A percentile compares a stretch with the other conserved stretches of the same genome.
Conservation (phyloP, 2,888 invertebrate genomes). For the Stenichneumon culpator region DNA sequence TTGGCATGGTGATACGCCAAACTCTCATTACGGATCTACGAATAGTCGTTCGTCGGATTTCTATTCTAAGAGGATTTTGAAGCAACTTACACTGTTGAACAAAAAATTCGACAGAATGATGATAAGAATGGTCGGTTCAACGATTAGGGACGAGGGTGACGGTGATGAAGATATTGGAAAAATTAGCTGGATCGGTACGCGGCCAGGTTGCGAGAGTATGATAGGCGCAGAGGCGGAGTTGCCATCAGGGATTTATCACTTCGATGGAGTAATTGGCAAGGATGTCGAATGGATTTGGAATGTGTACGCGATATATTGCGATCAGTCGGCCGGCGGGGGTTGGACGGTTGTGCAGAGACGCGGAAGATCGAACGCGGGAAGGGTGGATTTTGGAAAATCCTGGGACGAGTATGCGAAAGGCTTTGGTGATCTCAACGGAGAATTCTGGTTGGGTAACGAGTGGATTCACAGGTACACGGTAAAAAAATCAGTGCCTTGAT, state of each 20-base stretch:
- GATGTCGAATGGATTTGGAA: constrained; percentile 79
- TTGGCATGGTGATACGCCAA: constrained; percentile 41
- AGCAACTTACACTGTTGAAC: constrained; percentile 50
- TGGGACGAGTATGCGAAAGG: constrained; percentile 88
- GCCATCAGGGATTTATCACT: constrained; percentile 84
- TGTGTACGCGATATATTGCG: constrained; percentile 85
- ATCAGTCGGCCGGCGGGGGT: constrained; percentile 85
- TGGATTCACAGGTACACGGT: constrained; percentile 83
- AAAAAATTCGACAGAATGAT: constrained; percentile 60
- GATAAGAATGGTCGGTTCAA: constrained; percentile 59
- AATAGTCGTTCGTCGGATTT: constrained; percentile 39
- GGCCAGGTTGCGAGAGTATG: constrained; percentile 83
- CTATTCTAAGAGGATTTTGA: constrained; percentile 55
- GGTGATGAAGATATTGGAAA: constrained; percentile 14
- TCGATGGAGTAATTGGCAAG: constrained; percentile 69
- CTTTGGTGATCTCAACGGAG: constrained; percentile 86
- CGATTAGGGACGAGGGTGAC: constrained; percentile 46
- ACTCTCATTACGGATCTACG: constrained; percentile 28
- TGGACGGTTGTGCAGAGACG: constrained; percentile 87
- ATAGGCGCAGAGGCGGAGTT: constrained; percentile 76
- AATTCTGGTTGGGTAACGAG: constrained; percentile 88
- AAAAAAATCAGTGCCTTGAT: neutral
- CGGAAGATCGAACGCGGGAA: constrained; percentile 80
- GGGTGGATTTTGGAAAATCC: constrained; percentile 86
- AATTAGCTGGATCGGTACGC: constrained; percentile 28